Conservation (phyloP, 2,113 vertebrate genomes). For the Sula dactylatra region DNA sequence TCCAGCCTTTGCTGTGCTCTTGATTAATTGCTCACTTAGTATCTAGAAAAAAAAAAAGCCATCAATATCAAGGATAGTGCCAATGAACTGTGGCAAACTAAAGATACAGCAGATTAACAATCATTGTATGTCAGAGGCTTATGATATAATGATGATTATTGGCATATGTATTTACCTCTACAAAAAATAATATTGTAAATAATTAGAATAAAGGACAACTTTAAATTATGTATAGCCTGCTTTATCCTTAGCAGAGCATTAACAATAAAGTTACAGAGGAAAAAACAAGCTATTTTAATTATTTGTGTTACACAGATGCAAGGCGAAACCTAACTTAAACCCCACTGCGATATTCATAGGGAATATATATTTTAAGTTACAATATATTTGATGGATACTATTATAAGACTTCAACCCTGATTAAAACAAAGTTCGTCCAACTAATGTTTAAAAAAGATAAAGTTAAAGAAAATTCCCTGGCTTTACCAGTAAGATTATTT, state of each 20-base stretch:
- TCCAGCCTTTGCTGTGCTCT: neutral
- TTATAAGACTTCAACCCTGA: neutral
- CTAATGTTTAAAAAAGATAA: neutral
- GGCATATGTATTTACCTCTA: neutral
- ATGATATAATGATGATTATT: neutral
- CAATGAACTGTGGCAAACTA: constrained; percentile 18
- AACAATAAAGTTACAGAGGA: neutral
- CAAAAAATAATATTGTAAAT: neutral
- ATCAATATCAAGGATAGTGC: constrained; percentile 24
- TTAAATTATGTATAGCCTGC: neutral
- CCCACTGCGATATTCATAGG: neutral
- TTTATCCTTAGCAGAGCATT: neutral
- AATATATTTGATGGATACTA: neutral
- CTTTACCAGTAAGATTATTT: neutral
- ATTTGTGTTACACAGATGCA: neutral
- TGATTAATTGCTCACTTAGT: constrained; percentile 11
- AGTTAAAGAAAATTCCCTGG: neutral
- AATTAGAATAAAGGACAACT: neutral
- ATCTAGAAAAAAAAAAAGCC: constrained; percentile 27
- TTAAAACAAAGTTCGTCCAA: neutral
- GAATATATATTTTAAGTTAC: neutral
- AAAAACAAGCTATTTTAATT: neutral
- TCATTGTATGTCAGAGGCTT: neutral
- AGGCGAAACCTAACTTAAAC: neutral
- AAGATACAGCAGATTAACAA: constrained; percentile 23